A percentile compares a stretch with the other conserved stretches of the same genome.
phyloP scores from a whole-genome alignment of 2,888 invertebrate genomes.

The Drosophila birchii region DNA sequence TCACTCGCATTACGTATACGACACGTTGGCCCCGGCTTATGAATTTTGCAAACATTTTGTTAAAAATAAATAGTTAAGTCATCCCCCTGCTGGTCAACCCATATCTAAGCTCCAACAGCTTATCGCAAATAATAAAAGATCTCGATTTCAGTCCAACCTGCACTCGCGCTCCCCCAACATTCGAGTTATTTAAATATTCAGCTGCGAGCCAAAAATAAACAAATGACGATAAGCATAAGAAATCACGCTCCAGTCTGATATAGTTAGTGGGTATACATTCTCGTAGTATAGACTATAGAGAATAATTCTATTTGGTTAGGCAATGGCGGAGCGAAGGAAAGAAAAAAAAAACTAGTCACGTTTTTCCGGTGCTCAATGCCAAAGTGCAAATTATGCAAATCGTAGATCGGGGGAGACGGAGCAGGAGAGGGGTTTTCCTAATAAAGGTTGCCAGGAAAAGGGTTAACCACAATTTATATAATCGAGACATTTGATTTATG shows the following conservation, averaged over 20 bases:
- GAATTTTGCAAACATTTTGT: constrained; percentile 14
- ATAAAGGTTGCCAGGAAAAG: constrained; percentile 23
- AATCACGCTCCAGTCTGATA: constrained; percentile 38
- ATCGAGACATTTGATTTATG: constrained; percentile 17
- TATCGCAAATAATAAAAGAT: constrained; percentile 42
- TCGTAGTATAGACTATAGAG: constrained; percentile 21
- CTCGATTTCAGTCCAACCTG: constrained; percentile 31
- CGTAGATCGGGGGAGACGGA: constrained; percentile 1
- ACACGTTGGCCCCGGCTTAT: constrained; percentile 20
- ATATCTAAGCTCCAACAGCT: constrained; percentile 45
- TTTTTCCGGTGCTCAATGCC: constrained; percentile 69
- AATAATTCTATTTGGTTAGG: constrained; percentile 37
- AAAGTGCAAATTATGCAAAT: constrained; percentile 60
- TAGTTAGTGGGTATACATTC: constrained; percentile 24
- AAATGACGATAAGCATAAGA: constrained; percentile 48
- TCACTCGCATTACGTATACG: constrained; percentile 29
- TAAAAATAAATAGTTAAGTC: constrained; percentile 49
- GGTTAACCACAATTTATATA: background rate
- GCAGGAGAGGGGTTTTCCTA: background rate
- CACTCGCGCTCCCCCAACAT: constrained; percentile 18
- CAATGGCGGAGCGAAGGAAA: background rate
- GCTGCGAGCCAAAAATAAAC: constrained; percentile 40
- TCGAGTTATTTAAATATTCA: constrained; percentile 48
- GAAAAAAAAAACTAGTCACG: constrained; percentile 68
- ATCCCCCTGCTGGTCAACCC: constrained; percentile 7